phyloP scores from a whole-genome alignment of 2,888 invertebrate species.

The Ctena decussata region DNA sequence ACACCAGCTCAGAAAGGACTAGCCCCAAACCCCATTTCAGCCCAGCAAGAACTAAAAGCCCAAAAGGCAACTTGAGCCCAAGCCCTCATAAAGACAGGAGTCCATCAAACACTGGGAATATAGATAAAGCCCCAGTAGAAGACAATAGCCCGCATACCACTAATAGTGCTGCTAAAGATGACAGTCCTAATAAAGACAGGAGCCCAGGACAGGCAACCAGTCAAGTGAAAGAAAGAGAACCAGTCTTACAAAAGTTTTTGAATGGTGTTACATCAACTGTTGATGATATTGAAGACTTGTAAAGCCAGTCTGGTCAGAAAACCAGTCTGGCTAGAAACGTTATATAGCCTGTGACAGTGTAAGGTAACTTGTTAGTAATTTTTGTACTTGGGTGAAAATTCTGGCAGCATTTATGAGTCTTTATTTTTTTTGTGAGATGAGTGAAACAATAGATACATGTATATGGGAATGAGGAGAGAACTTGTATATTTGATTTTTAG shows the following conservation, averaged over 20 bases:
- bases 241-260: slow-evolving; percentile 59
- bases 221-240: slow-evolving; percentile 50
- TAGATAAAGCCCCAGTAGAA: background rate
- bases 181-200: background rate
- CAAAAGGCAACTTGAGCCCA: background rate
- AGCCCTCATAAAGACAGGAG: slow-evolving; percentile 9
- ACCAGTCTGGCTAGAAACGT: background rate
- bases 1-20: background rate
- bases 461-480: too few relatives aligned
- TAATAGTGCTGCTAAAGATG: background rate
- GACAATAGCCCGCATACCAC: background rate
- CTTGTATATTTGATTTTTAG: too few relatives aligned
- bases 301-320: background rate
- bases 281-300: slow-evolving; percentile 67
- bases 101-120: background rate
- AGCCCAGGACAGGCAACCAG: slow-evolving; percentile 34
- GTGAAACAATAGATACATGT: too few relatives aligned
- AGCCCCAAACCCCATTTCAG: slow-evolving; percentile 9
- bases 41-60: background rate
- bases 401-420: too few relatives aligned
- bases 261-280: slow-evolving; percentile 66
- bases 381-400: too few relatives aligned
- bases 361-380: too few relatives aligned
- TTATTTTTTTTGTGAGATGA: too few relatives aligned
- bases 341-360: too few relatives aligned